Percentiles rank a stretch among this genome's conserved stretches.
Evolutionary conservation across 2,888 invertebrate species (phyloP).

Genomic region (Sesia apiformis): DNA sequence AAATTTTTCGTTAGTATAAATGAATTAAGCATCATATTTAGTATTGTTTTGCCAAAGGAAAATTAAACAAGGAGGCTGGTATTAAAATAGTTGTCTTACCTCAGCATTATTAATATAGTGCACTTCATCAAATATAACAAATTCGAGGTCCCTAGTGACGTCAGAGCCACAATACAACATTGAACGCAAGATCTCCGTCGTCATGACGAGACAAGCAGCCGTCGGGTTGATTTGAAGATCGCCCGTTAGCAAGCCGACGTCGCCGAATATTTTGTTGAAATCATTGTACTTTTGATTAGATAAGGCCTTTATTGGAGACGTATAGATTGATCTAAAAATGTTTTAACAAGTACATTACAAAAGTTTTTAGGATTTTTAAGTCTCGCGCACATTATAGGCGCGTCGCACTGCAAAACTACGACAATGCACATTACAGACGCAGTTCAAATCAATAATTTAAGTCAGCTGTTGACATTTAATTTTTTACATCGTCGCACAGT

Average conservation of each 20-base stretch:
- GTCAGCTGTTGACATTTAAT: too few species aligned
- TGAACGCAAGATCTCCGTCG: conserved; percentile 97
- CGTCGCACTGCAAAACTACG: too few species aligned
- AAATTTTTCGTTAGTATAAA: too few species aligned
- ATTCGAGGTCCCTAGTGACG: conserved; percentile 95
- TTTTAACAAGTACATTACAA: not conserved
- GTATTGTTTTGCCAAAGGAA: too few species aligned
- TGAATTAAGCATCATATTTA: too few species aligned
- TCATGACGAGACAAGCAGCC: conserved; percentile 98
- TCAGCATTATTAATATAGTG: conserved; percentile 98
- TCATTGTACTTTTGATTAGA: conserved; percentile 99
- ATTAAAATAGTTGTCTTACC: conserved; percentile 44
- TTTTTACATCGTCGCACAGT: too few species aligned
- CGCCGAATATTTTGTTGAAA: conserved; percentile 93
- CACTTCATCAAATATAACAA: conserved; percentile 99
- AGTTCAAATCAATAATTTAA: not conserved
- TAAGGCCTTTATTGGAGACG: conserved; percentile 98
- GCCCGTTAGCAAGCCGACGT: conserved; percentile 95
- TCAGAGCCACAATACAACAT: conserved; percentile 98
- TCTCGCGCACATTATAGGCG: too few species aligned
- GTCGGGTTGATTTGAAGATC: conserved; percentile 96
- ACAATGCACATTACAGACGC: too few species aligned
- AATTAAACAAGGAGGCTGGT: too few species aligned
- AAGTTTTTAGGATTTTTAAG: too few species aligned
- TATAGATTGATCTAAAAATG: conserved; percentile 88